A percentile compares a stretch with the other conserved stretches of the same genome.
phyloP scores from a whole-genome alignment of 2,797 vertebrate species.

The Allobates femoralis region DNA sequence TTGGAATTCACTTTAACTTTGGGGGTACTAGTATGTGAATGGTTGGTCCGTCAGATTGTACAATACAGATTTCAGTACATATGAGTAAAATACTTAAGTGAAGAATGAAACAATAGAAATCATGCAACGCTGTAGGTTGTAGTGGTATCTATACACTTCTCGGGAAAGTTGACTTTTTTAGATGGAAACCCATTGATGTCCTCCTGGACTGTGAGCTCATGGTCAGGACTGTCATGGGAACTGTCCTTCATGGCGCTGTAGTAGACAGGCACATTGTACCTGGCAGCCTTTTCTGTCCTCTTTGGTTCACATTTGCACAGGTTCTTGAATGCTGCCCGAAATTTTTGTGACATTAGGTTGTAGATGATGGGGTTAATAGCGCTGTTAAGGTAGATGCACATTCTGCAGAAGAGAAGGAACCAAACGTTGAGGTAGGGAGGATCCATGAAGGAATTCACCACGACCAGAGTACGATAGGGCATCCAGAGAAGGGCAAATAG shows the following conservation, averaged over 20 bases:
- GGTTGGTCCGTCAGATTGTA: not conserved
- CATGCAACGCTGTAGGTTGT: constrained; percentile 54
- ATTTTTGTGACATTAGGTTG: constrained; percentile 91
- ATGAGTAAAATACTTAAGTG: not conserved
- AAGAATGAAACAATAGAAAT: not conserved
- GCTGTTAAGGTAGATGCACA: constrained; percentile 89
- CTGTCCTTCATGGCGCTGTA: constrained; percentile 80
- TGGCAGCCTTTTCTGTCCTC: constrained; percentile 65
- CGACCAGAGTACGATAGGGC: constrained; percentile 87
- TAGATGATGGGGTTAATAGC: constrained; percentile 90
- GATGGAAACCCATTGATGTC: constrained; percentile 67
- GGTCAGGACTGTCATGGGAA: constrained; percentile 76
- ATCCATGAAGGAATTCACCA: constrained; percentile 89
- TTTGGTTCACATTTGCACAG: constrained; percentile 78
- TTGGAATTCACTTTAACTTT: not conserved
- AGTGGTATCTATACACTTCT: constrained; percentile 57
- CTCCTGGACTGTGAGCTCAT: constrained; percentile 73
- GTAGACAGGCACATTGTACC: constrained; percentile 73
- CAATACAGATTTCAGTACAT: constrained; percentile 23
- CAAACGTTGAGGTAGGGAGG: constrained; percentile 84
- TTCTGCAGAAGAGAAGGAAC: constrained; percentile 89
- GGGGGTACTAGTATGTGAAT: not conserved
- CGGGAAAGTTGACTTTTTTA: constrained; percentile 66
- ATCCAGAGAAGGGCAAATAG: constrained; percentile 89
- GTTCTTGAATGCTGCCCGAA: constrained; percentile 83